phyloP scores from a whole-genome alignment of 2,888 invertebrate genomes.

The Eurytoma adleriae region DNA sequence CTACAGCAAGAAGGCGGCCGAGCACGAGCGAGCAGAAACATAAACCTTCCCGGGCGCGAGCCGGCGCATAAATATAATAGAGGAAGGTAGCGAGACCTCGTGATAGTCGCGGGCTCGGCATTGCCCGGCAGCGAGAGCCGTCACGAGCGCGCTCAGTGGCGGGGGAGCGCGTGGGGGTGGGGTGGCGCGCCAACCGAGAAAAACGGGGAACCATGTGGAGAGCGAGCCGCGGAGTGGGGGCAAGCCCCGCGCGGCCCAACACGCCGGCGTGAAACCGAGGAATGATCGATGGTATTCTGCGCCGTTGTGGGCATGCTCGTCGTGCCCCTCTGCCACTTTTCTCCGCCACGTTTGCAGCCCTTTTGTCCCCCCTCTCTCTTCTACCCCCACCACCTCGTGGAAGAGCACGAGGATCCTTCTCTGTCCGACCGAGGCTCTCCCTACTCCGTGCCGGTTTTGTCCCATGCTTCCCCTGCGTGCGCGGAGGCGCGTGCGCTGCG shows the following conservation, averaged over 20 bases:
- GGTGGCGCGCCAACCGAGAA: constrained; percentile 64
- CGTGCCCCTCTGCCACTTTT: constrained; percentile 68
- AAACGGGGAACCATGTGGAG: constrained; percentile 60
- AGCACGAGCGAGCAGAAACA: constrained; percentile 29
- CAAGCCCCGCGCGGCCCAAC: constrained; percentile 66
- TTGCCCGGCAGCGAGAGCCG: constrained; percentile 68
- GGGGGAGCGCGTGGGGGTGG: constrained; percentile 59
- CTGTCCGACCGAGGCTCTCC: constrained; percentile 51
- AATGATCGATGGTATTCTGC: constrained; percentile 76
- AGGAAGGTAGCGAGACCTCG: constrained; percentile 71
- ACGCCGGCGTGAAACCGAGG: constrained; percentile 70
- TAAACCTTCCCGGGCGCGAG: constrained; percentile 73
- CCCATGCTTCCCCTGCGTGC: constrained; percentile 20
- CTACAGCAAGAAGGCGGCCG: constrained; percentile 58
- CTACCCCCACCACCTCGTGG: constrained; percentile 20
- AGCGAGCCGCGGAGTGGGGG: constrained; percentile 61
- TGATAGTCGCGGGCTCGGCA: constrained; percentile 73
- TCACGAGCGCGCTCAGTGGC: constrained; percentile 20
- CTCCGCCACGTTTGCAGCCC: constrained; percentile 39
- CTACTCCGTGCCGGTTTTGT: background rate
- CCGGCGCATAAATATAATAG: constrained; percentile 75
- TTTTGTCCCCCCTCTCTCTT: background rate
- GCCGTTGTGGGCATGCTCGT: constrained; percentile 74
- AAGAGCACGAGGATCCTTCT: constrained; percentile 32
- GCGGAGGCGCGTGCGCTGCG: constrained; percentile 28